Base-by-base conservation (phyloP, 2,888 invertebrate species). In the Lasioglossum malachurum region DNA sequence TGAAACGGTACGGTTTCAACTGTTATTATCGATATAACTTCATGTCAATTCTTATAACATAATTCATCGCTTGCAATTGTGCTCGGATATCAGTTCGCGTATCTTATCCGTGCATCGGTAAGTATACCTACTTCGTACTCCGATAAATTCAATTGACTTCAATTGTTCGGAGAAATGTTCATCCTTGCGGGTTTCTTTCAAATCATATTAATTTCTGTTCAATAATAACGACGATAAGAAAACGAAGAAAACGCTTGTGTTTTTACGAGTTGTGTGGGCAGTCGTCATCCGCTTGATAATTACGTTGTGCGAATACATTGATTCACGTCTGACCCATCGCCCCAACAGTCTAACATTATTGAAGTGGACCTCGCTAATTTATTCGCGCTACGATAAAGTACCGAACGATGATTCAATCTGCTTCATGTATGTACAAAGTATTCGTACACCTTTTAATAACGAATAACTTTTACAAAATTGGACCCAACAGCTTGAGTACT, bases 71-170 rank as follows among this genome's bases (percentile, higher is more conserved):
- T 23, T 16, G 23, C 46, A 1, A 38, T 0, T 19, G 31, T 16
- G 4, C 38, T 75, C 49, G n/a, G 16, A 49, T 81, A 60, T 53
- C 41, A 27, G 27, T 57, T 53, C 14, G 19, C 31, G 7, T 31
- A 53, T 71, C 74, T 84, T 77, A 69, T 84, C 81, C 5, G 38
- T 57, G 23, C 16, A 19, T 75, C 53, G n/a, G 19, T 49, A 69
- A 57, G 57, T n/a, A 10, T n/a, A n/a, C n/a, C 19, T 57, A 57
- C 23, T 27, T 60, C 8, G 27, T 16, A 23, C 31, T 27, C 35
- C 0, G 71, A 78, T 75, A 79, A 75, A 46, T 75, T 71, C 23
- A 19, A 74, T 76, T 41, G 16, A 75, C 19, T 57, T 19, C 57
- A 12, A 53, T 53, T 27, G 41, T 10, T 44, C n/a, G 12, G 0